Base-by-base conservation (phyloP, 2,797 vertebrate species). In the Mallotus villosus region DNA sequence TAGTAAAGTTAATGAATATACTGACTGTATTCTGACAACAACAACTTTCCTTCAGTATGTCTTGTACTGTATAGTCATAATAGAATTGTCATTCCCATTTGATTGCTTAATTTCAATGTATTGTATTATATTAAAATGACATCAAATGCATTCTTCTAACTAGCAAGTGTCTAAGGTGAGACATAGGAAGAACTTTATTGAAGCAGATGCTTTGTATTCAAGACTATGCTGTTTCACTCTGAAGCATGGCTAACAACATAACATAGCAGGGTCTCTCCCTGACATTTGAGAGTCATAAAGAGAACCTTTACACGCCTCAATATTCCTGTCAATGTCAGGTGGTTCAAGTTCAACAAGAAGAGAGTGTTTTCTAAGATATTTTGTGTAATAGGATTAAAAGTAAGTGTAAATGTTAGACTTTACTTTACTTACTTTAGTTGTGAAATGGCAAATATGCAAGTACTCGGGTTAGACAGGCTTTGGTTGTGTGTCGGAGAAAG, bases 1-100 rank as follows among this genome's bases (percentile, higher is more conserved):
- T 87, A 81, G 81, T 84, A 84, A 83, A 83, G 81, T 81, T 41
- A 64, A 61, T 24, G 59, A 61, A 25, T 24, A 55, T 55, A 17
- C 19, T 55, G 51, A n/a, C 51, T 55, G 51, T 55, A n/a, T n/a
- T 19, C 16, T n/a, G 16, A 55, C 19, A 55, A 19, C 17, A 55
- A 55, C 19, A 17, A 55, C 3, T 19, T 55, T 55, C 8, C 4
- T 55, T n/a, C 41, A 5, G 16, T 55, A 17, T n/a, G 16, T 55
- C 51, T 55, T 6, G 51, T n/a, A 55, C n/a, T 6, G 51, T n/a
- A 55, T 6, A 11, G 51, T 55, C 51, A 55, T n/a, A 19, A 55
- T 55, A 0, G 1, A 55, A 11, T 55, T 55, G 19, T n/a, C 3
- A 55, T 55, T 55, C 6, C 19, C 19, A 55, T 55, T 55, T n/a